Base-by-base conservation (phyloP, 2,113 vertebrate genomes). In the Ophthalmolycus amberensis region DNA sequence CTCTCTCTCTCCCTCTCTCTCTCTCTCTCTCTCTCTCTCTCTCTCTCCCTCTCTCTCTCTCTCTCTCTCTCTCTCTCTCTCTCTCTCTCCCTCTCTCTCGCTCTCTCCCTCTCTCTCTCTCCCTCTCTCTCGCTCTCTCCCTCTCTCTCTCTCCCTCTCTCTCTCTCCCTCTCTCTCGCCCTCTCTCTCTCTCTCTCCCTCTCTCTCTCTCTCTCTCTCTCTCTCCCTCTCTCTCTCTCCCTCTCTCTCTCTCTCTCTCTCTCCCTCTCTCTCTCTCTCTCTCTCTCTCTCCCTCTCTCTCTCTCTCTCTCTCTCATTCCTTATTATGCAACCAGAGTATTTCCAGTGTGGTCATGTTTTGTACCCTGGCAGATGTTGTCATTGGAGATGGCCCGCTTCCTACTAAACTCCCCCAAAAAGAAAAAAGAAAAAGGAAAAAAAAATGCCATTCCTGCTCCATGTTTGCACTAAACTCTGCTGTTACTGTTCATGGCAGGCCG, bases 401-500 rank as follows among this genome's bases (percentile, higher is more conserved):
- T 73, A 15, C 11, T 66, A 78, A 71, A 70, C 12, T 25, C 40
- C 54, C 27, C 3, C 52, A 0, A 58, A 63, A 65, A 60, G 27
- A 56, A 16, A 56, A 52, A 20, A 66, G 8, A 63, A 37, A 9
- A 22, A 63, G n/a, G 15, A 22, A 38, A 27, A 29, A 64, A 75
- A 56, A 44, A 65, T 76, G 64, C 42, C 34, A 75, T 59, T 37
- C n/a, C 25, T 75, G 76, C 83, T 90, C 84, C 58, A 78, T 56
- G 81, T 90, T 88, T 91, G 88, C 89, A 91, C 90, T 90, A 92
- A 85, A 82, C 74, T 65, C 83, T 89, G 85, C 89, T 90, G 84
- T 89, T 70, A 34, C 59, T 66, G 89, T 85, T 87, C 85, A 81
- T 25, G 89, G 84, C 88, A 80, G 82, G 90, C 86, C 76, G 59